A percentile compares a stretch with the other conserved stretches of the same genome.
Evolutionary conservation across 2,888 invertebrate genomes (phyloP).

Genomic region (Ormyrus rosae): DNA sequence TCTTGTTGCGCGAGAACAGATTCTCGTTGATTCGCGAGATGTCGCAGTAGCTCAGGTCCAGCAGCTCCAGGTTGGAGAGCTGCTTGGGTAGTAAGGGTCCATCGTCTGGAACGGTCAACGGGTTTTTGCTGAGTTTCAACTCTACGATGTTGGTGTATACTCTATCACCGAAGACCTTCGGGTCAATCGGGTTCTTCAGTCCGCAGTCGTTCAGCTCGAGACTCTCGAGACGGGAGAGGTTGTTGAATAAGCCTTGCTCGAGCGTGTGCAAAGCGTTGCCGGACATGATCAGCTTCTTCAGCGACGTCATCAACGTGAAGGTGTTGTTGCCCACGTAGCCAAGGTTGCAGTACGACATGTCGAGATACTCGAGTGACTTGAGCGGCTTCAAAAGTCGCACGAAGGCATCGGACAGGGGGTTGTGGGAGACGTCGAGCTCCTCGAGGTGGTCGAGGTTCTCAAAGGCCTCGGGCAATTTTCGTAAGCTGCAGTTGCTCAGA

Average conservation of each 20-base stretch:
- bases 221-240: constrained; percentile 81
- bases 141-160: constrained; percentile 82
- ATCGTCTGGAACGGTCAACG: constrained; percentile 79
- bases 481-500: constrained; percentile 82
- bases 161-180: constrained; percentile 83
- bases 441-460: constrained; percentile 81
- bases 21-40: constrained; percentile 79
- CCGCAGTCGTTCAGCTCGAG: constrained; percentile 84
- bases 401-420: constrained; percentile 83
- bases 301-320: constrained; percentile 83
- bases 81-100: constrained; percentile 82
- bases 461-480: constrained; percentile 82
- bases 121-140: constrained; percentile 83
- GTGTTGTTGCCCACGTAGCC: constrained; percentile 81
- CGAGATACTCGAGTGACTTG: constrained; percentile 82
- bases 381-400: constrained; percentile 81
- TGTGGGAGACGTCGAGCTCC: constrained; percentile 84
- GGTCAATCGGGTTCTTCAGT: constrained; percentile 80
- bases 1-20: constrained; percentile 80
- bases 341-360: constrained; percentile 85
- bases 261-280: constrained; percentile 82
- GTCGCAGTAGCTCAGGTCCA: constrained; percentile 83
- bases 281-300: constrained; percentile 82
- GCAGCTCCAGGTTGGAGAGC: constrained; percentile 80
- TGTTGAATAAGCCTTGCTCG: constrained; percentile 83